Evolutionary conservation across 2,888 invertebrate genomes (phyloP).

Genomic region (Mesorhabditis belari): DNA sequence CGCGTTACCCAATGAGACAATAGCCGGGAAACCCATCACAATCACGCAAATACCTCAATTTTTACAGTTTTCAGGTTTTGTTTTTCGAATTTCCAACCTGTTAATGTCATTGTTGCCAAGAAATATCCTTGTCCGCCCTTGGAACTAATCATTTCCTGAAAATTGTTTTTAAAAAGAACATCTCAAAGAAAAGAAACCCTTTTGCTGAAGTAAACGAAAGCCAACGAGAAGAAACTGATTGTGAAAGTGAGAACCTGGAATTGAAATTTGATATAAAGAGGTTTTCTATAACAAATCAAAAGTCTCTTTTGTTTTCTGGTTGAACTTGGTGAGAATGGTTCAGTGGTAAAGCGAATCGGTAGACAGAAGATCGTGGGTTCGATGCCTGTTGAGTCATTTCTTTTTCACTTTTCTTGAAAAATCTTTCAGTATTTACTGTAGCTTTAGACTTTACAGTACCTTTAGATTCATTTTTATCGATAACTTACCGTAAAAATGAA

Average conservation of each 20-base stretch:
- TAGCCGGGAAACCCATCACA: background rate
- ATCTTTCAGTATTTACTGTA: too few species aligned
- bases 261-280: too few species aligned
- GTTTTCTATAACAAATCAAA: too few species aligned
- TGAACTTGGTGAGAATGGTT: background rate
- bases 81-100: too few species aligned
- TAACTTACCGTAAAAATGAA: too few species aligned
- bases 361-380: too few species aligned
- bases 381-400: too few species aligned
- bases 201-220: background rate
- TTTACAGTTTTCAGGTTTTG: background rate
- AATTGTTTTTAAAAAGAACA: background rate
- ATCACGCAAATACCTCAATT: background rate
- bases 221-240: background rate
- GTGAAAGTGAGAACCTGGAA: background rate
- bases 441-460: too few species aligned
- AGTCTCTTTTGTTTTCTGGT: background rate
- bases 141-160: background rate
- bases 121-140: background rate
- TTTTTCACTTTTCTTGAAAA: background rate
- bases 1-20: background rate
- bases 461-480: too few species aligned
- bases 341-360: too few species aligned
- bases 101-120: background rate
- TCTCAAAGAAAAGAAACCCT: background rate